Evolutionary conservation across 2,113 vertebrate species (phyloP).

Genomic region (Coptodon bakossiorum): DNA sequence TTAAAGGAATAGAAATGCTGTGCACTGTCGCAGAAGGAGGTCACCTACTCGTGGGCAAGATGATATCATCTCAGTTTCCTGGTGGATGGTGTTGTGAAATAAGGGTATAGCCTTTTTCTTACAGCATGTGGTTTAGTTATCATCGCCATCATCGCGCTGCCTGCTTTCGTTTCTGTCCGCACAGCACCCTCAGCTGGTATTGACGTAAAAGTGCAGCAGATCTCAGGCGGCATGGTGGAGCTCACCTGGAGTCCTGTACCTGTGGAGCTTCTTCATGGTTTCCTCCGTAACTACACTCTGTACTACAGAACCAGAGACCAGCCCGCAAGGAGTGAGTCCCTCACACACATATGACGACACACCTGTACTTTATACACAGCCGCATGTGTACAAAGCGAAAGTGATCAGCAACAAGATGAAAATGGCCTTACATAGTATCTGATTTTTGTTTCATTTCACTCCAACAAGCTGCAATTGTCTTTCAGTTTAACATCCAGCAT

Average conservation of each 20-base stretch:
- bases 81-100: not conserved
- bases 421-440: not conserved
- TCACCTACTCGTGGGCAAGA: not conserved
- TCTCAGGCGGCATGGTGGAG: slow-evolving; percentile 2
- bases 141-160: not conserved
- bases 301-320: slow-evolving; percentile 21
- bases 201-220: slow-evolving; percentile 8
- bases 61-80: not conserved
- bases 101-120: not conserved
- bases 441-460: not conserved
- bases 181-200: slow-evolving; percentile 60
- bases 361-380: not conserved
- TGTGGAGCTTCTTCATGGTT: slow-evolving; percentile 56
- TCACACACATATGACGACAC: not conserved
- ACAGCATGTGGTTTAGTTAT: not conserved
- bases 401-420: not conserved
- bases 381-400: not conserved
- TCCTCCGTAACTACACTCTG: slow-evolving; percentile 61
- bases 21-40: not conserved
- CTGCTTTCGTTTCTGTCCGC: not conserved
- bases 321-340: slow-evolving; percentile 34
- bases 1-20: not conserved
- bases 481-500: not conserved
- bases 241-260: slow-evolving; percentile 61
- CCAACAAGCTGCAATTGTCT: not conserved